These are phyloP conservation scores for Hydractinia echinata DNA, from an alignment of 30 jellyfish, hydroid and myxozoan genomes.

Conservation along the genomic window DNA sequence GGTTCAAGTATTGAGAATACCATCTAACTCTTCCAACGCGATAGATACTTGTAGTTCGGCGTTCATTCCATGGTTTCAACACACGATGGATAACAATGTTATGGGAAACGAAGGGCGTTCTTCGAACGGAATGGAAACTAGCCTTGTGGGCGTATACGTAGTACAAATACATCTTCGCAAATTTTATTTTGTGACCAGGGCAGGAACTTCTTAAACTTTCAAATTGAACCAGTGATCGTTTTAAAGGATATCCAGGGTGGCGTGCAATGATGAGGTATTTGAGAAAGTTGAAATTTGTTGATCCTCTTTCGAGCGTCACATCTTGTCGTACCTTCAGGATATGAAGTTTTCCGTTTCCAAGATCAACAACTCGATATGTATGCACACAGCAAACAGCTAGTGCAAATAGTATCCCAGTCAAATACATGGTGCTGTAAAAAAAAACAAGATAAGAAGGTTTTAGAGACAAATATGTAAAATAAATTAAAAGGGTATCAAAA, in stretches of 20 bases:
- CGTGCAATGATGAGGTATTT: not conserved
- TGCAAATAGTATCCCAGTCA: no score
- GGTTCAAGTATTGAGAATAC: constrained; percentile 9
- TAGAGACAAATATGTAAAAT: no score
- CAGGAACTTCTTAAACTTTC: not conserved
- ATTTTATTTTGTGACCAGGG: not conserved
- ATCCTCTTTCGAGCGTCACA: not conserved
- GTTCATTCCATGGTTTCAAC: not conserved
- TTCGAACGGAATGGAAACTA: constrained; percentile 6
- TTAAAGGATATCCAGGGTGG: constrained; percentile 16
- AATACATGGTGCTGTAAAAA: no score
- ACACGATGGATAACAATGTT: not conserved
- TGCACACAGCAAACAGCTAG: no score
- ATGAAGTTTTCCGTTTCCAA: not conserved
- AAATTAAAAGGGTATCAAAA: no score
- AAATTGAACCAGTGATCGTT: constrained; percentile 12
- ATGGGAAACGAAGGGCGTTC: not conserved
- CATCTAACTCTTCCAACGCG: not conserved
- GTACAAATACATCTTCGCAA: constrained; percentile 6
- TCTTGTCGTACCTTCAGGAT: not conserved
- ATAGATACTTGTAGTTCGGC: not conserved
- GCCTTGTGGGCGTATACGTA: constrained; percentile 1
- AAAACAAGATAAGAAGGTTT: no score
- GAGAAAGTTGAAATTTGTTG: not conserved
- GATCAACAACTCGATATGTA: not conserved